Evolutionary conservation across 2,113 vertebrate species (phyloP).

Genomic region (Pseudolaguvia tuberculata): DNA sequence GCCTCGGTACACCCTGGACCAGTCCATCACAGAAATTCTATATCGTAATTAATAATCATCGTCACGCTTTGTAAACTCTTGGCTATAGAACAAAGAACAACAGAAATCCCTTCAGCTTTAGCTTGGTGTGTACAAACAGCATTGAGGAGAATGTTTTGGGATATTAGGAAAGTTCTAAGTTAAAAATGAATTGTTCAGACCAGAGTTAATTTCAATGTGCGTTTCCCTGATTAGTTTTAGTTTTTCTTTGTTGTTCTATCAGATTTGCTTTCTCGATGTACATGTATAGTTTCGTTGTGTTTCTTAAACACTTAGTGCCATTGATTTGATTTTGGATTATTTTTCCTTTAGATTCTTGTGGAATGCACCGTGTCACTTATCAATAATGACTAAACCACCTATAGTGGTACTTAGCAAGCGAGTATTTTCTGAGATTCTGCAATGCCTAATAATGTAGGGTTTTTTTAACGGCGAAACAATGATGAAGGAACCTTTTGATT

Average conservation of each 20-base stretch:
- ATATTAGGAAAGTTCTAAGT: background rate
- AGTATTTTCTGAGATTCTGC: slow-evolving; percentile 48
- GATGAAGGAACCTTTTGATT: slow-evolving; percentile 60
- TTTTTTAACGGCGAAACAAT: slow-evolving; percentile 50
- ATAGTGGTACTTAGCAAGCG: slow-evolving; percentile 62
- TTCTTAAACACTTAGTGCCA: slow-evolving; percentile 68
- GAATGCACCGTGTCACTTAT: slow-evolving; percentile 61
- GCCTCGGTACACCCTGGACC: no score
- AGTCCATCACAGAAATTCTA: no score
- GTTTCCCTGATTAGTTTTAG: background rate
- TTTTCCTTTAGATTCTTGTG: slow-evolving; percentile 32
- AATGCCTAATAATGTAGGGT: slow-evolving; percentile 52
- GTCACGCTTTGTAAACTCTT: no score
- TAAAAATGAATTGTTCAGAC: slow-evolving; percentile 11
- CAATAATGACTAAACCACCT: slow-evolving; percentile 57
- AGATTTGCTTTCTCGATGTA: slow-evolving; percentile 37
- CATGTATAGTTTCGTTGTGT: slow-evolving; percentile 63
- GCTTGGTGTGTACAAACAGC: background rate
- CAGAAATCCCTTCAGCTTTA: background rate
- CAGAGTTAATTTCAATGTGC: background rate
- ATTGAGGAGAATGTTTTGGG: background rate
- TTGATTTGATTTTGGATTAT: slow-evolving; percentile 54
- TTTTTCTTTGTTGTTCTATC: slow-evolving; percentile 4
- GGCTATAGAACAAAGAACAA: background rate
- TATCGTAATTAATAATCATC: no score